Base-by-base conservation (phyloP, 2,888 invertebrate genomes). In the Vanessa cardui region DNA sequence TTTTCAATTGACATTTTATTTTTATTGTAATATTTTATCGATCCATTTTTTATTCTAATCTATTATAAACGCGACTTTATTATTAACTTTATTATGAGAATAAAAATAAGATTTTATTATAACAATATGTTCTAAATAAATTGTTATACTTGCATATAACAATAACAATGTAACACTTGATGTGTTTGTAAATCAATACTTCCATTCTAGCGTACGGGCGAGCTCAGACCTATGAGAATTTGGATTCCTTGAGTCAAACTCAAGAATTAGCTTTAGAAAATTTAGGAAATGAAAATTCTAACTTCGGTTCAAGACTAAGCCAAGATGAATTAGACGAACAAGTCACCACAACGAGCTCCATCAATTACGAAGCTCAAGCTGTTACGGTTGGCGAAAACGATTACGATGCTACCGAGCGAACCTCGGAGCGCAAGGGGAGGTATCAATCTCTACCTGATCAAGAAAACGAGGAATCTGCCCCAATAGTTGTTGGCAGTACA, bases 401-500 rank as follows among this genome's bases (percentile, higher is more conserved):
- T 20, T 26, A 31, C 6, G 70, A 60, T n/a, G 62, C 46, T 20
- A 33, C 45, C n/a, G 52, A 21, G 7, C 9, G 39, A 8, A n/a
- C 16, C 1, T 56, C 56, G 12, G 72, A 69, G 12, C 71, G 74
- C 9, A 77, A 75, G 59, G 66, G 58, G 46, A 77, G 78, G 39
- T 75, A 75, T 21, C 75, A 75, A 77, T 62, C 76, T 73, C 56
- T 78, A 73, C 59, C 74, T 73, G 73, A 80, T 56, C 78, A 76
- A 33, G 74, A 75, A 47, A 77, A 78, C 50, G 75, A 77, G 15
- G 72, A 76, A 72, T 70, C 79, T 59, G 69, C 78, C 50, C 66
- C 75, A 12, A 74, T 68, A 49, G 46, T 76, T 5, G 49, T 62
- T n/a, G 77, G 76, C 26, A 79, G 78, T 1, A 86, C 87, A 0